These are phyloP conservation scores for Campoplex nolae DNA, from an alignment of 2,888 invertebrate genomes.

Conservation along the genomic window DNA sequence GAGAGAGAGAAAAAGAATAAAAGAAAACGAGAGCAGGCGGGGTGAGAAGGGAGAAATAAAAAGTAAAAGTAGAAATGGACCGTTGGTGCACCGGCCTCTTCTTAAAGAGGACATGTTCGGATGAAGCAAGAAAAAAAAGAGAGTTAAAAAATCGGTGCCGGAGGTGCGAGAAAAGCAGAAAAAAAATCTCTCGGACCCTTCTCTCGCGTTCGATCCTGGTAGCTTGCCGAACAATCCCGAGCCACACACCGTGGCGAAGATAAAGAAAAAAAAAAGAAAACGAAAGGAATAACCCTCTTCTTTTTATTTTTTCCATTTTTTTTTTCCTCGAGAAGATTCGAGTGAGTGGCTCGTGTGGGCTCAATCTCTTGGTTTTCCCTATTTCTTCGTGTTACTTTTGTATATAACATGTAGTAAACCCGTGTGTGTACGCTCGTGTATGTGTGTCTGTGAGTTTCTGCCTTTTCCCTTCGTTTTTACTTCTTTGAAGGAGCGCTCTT, in stretches of 20 bases:
- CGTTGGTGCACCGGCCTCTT: conserved; percentile 65
- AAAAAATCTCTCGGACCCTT: conserved; percentile 35
- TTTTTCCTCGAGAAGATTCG: conserved; percentile 14
- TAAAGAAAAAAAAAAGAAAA: conserved; percentile 43
- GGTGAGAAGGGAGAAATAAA: conserved; percentile 48
- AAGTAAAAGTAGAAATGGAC: conserved; percentile 65
- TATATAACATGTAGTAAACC: not conserved
- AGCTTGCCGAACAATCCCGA: conserved; percentile 55
- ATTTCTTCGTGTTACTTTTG: conserved; percentile 18
- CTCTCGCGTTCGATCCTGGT: conserved; percentile 27
- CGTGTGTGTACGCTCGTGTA: not conserved
- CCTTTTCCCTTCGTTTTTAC: conserved; percentile 47
- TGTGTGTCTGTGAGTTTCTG: not conserved
- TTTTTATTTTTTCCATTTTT: conserved; percentile 28
- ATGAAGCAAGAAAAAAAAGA: conserved; percentile 26
- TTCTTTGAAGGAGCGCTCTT: conserved; percentile 29
- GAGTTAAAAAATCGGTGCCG: conserved; percentile 9
- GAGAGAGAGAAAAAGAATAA: conserved; percentile 42
- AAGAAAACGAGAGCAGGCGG: conserved; percentile 6
- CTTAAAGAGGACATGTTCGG: conserved; percentile 75
- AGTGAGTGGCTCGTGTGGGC: conserved; percentile 53
- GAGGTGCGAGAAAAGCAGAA: conserved; percentile 41
- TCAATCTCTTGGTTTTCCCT: conserved; percentile 47
- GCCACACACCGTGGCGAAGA: conserved; percentile 37
- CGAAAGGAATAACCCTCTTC: conserved; percentile 5